Percentiles rank a stretch among this genome's conserved stretches.
These are phyloP conservation scores for Heliopora coerulea DNA, from an alignment of 92 coral and sea anemone genomes.

Conservation along the genomic window DNA sequence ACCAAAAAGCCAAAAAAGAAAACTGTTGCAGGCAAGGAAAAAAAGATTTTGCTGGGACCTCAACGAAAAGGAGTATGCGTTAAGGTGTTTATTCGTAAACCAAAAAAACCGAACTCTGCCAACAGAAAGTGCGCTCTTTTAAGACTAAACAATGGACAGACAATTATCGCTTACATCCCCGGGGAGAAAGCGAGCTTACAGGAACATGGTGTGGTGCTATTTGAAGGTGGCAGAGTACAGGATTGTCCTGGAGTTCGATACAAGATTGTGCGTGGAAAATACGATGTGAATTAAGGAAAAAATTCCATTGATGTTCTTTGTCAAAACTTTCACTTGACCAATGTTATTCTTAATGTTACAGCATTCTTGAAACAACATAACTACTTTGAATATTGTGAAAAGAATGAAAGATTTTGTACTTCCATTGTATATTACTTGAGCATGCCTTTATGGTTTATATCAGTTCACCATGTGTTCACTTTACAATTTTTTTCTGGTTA, in stretches of 20 bases:
- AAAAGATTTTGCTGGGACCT: slow-evolving; percentile 81
- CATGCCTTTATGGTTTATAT: no score
- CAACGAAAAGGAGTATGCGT: slow-evolving; percentile 94
- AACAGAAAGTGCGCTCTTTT: slow-evolving; percentile 91
- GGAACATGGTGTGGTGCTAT: slow-evolving; percentile 95
- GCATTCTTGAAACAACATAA: no score
- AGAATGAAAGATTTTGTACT: no score
- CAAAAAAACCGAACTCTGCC: slow-evolving; percentile 97
- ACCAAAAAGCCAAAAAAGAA: slow-evolving; percentile 64
- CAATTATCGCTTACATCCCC: slow-evolving; percentile 92
- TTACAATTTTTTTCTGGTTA: no score
- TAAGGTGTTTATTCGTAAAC: slow-evolving; percentile 86
- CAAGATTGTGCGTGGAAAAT: slow-evolving; percentile 86
- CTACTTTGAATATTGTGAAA: no score
- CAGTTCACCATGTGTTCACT: no score
- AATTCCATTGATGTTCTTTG: no score
- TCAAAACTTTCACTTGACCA: background rate
- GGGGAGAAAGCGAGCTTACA: slow-evolving; percentile 83
- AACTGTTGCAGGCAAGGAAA: slow-evolving; percentile 61
- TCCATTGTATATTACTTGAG: no score
- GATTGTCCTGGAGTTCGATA: slow-evolving; percentile 97
- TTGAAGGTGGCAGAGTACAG: slow-evolving; percentile 94
- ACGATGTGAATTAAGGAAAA: slow-evolving; percentile 73
- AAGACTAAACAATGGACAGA: slow-evolving; percentile 85
- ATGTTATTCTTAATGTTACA: background rate